Evolutionary conservation across 1,140 invertebrate genomes (phyloP), one percentile per base, ranked within the genome.

Genomic region (Drepana arcuata): DNA sequence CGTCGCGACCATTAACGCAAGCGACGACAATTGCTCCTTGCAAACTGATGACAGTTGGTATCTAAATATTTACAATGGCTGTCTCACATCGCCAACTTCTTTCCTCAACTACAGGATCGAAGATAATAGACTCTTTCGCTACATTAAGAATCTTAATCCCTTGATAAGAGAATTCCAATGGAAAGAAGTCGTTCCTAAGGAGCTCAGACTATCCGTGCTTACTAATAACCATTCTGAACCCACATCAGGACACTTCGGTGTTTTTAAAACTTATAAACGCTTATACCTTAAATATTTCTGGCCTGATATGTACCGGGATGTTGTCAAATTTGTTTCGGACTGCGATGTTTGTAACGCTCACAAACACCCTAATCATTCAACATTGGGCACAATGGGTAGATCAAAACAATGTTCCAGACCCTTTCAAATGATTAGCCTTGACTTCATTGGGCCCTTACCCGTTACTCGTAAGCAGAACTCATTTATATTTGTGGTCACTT

Each of bases 171-270:
- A 48, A 31, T 56, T 51, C 30, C 14, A 39, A 27, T 71, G 63
- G 59, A 71, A 61, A 24, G 34, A 54, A 16, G 61, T 67, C 6
- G 37, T 64, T 6, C 55, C 58, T 13, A 10, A 2, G 13, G 45
- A 55, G 26, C 2, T 23, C 12, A 23, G 53, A 13, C 4, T 31
- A 1, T 1, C 14, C 1, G 18, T 63, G 1, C 40, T 68, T 5
- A 0, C 24, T 1, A 23, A 62, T 21, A 40, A 43, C 14, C 64
- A 69, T 39, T 37, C 45, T 14, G 47, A 48, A 21, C 56, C 62
- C 7, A 52, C 41, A 1, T 35, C 65, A n/a, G 74, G 64, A 1
- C 74, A 81, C 37, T 28, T 64, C 2, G 74, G 69, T 1, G 35
- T 62, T 0, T 57, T 64, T 7, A 79, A 78, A 36, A 77, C 71